Conservation (phyloP, 2,113 vertebrate species). For the Cairina moschata region DNA sequence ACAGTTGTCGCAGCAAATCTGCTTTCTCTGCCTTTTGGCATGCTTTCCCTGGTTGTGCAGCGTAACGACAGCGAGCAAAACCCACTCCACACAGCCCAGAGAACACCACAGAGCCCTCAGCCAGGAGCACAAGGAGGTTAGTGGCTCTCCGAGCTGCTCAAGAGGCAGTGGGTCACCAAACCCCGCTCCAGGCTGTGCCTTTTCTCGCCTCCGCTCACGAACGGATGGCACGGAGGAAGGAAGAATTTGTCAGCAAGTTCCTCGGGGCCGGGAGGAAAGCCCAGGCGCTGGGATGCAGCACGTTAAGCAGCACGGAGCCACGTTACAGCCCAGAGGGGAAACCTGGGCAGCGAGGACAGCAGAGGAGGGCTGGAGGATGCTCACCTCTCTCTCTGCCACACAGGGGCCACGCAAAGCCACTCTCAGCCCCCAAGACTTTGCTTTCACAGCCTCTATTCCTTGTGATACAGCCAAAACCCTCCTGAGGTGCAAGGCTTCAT, state of each 20-base stretch:
- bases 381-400: accelerated
- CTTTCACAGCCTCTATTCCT: neutral
- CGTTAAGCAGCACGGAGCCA: neutral
- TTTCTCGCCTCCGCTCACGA: neutral
- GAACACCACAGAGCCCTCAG: accelerated
- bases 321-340: accelerated
- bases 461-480: neutral
- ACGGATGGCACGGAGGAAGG: neutral
- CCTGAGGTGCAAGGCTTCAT: neutral
- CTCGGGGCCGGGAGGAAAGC: neutral
- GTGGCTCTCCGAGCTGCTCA: accelerated
- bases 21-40: neutral
- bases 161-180: accelerated
- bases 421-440: accelerated
- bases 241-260: neutral
- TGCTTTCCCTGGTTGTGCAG: accelerated
- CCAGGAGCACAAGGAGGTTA: accelerated
- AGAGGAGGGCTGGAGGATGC: neutral
- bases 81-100: accelerated
- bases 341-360: accelerated
- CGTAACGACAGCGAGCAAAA: accelerated
- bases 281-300: accelerated
- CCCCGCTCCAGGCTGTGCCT: neutral
- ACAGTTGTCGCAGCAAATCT: neutral
- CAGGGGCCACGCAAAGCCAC: neutral